A percentile compares a stretch with the other conserved stretches of the same genome.
phyloP scores from a whole-genome alignment of 2,113 vertebrate species.

The Mobula hypostoma region DNA sequence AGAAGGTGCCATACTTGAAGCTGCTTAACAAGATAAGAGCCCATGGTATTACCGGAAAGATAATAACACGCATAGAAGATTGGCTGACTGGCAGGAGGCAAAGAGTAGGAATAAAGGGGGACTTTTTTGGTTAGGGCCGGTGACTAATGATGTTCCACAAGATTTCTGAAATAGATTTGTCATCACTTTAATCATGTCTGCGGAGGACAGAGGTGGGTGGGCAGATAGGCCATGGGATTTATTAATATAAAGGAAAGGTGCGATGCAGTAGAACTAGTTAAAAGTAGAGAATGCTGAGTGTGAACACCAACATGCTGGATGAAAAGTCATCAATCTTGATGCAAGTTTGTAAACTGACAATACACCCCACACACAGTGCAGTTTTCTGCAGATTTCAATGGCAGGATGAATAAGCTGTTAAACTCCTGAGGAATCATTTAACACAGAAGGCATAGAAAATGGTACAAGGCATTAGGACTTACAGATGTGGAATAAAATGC shows the following conservation, averaged over 20 bases:
- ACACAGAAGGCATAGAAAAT: neutral
- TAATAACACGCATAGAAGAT: too few relatives aligned
- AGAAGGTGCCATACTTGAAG: too few relatives aligned
- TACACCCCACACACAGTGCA: neutral
- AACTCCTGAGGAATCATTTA: neutral
- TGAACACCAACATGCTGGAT: neutral
- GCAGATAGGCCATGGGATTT: neutral
- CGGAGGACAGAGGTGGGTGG: neutral
- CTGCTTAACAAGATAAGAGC: too few relatives aligned
- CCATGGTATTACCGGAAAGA: too few relatives aligned
- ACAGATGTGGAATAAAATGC: neutral
- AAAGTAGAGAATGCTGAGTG: neutral
- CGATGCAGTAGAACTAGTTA: neutral
- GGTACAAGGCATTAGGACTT: neutral
- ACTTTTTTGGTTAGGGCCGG: too few relatives aligned
- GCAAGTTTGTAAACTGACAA: neutral
- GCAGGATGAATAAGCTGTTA: neutral
- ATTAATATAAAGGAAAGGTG: too few relatives aligned
- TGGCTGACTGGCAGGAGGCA: too few relatives aligned
- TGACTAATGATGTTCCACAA: too few relatives aligned
- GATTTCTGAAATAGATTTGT: slow-evolving; percentile 66
- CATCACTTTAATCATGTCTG: slow-evolving; percentile 49
- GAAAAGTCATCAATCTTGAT: neutral
- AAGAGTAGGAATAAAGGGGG: too few relatives aligned
- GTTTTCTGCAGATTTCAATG: neutral